Evolutionary conservation across 1,140 invertebrate genomes (phyloP), one percentile per base, ranked within the genome.

Genomic region (Achroia grisella): DNA sequence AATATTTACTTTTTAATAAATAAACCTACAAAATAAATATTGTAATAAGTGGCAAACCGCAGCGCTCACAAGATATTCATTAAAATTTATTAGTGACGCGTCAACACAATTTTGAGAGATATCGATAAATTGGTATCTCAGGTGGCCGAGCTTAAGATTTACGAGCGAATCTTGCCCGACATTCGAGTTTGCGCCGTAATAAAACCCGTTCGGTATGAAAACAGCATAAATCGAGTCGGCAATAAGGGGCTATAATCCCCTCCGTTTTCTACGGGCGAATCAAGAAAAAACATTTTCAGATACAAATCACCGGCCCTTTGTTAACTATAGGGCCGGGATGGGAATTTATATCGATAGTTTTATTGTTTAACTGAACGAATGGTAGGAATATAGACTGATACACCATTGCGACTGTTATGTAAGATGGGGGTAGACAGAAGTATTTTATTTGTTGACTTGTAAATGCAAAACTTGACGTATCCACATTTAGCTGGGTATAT

Each of bases 171-270:
- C 31, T 32, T 32, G 8, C 31, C 31, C 10, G 31, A 32, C 34
- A 11, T 10, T 35, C 34, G 8, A 10, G 13, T 35, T 13, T 8
- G 13, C n/a, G 34, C 34, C 10, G 34, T 13, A 10, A 35, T 12
- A 12, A 35, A 35, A 35, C n/a, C 8, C 34, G n/a, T 39, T 44
- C 34, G 37, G 40, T 49, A 57, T 59, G 48, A 49, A 52, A 52
- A 52, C 49, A 44, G 45, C 49, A 62, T 56, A 65, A 58, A 62
- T 62, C 54, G 31, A 15, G 34, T 10, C 39, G 40, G 52, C 52
- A 62, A 62, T 65, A 58, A 62, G 54, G 46, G 44, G 29, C 39
- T 49, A 65, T 58, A 61, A 53, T 57, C 44, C 49, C 50, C 11
- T 31, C 47, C 43, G 48, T 43, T 48, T 47, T 53, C 55, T 53